Conservation (phyloP, 2,888 invertebrate species). For the Drosophila merina region DNA sequence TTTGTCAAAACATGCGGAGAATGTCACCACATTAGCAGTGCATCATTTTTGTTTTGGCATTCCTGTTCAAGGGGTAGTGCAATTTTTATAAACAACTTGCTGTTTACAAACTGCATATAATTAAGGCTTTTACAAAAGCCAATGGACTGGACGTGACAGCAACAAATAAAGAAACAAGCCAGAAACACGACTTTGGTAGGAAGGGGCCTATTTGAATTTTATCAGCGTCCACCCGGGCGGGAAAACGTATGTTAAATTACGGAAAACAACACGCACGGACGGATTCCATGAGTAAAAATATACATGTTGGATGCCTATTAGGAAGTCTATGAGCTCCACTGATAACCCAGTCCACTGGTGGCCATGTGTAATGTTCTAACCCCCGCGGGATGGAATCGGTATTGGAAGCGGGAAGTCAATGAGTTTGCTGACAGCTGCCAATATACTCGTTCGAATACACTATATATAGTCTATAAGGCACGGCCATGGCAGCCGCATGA, state of each 20-base stretch:
- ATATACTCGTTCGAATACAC: conserved; percentile 1
- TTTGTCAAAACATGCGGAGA: not conserved
- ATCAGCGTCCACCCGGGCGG: conserved; percentile 52
- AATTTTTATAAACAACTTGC: conserved; percentile 21
- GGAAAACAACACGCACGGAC: conserved; percentile 58
- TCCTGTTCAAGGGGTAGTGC: conserved; percentile 4
- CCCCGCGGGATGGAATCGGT: conserved; percentile 23
- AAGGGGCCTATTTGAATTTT: conserved; percentile 60
- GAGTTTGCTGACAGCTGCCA: conserved; percentile 16
- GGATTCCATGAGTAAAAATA: conserved; percentile 30
- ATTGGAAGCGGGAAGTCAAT: conserved; percentile 12
- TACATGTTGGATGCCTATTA: conserved; percentile 68
- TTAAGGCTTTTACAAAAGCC: conserved; percentile 36
- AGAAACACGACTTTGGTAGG: conserved; percentile 19
- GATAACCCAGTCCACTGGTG: conserved; percentile 52
- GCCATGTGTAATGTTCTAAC: conserved; percentile 45
- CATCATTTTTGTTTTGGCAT: too few relatives aligned
- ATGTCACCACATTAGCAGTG: not conserved
- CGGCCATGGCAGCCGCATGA: conserved; percentile 23
- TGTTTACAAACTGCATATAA: conserved; percentile 46
- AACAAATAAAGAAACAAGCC: conserved; percentile 37
- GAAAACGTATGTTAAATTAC: conserved; percentile 34
- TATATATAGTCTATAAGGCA: not conserved
- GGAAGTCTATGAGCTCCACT: conserved; percentile 59
- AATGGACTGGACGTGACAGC: conserved; percentile 56